Conservation (phyloP, 2,113 vertebrate genomes). For the Lontra canadensis region DNA sequence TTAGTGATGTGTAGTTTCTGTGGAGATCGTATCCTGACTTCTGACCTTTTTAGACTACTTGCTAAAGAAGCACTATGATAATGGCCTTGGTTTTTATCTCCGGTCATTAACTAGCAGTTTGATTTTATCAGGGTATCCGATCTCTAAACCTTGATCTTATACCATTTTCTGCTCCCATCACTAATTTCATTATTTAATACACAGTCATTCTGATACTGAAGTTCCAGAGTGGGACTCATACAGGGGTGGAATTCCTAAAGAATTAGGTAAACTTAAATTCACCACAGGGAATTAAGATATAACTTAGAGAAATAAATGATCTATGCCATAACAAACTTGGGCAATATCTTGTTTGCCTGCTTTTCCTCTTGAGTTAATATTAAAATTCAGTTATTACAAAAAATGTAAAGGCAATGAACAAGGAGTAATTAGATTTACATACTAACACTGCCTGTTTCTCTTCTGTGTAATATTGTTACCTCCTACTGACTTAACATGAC, state of each 20-base stretch:
- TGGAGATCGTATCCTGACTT: neutral
- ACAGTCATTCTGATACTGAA: neutral
- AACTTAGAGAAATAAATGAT: neutral
- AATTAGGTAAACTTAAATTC: neutral
- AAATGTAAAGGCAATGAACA: neutral
- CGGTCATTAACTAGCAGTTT: neutral
- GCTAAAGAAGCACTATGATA: neutral
- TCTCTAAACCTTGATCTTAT: neutral
- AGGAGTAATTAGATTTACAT: neutral
- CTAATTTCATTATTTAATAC: neutral
- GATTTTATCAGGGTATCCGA: neutral
- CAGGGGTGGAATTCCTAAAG: neutral
- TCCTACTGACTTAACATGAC: neutral
- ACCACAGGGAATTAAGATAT: neutral
- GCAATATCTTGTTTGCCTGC: neutral
- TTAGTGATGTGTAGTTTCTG: neutral
- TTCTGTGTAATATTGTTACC: neutral
- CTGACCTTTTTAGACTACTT: neutral
- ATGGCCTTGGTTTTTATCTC: neutral
- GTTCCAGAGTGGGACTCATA: neutral
- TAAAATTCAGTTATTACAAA: neutral
- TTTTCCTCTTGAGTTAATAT: slow-evolving; percentile 30
- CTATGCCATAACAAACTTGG: neutral
- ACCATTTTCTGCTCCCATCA: neutral
- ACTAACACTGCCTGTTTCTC: neutral